Base-by-base conservation (phyloP, 2,888 invertebrate genomes). In the Lepidocyrtinus sp. region DNA sequence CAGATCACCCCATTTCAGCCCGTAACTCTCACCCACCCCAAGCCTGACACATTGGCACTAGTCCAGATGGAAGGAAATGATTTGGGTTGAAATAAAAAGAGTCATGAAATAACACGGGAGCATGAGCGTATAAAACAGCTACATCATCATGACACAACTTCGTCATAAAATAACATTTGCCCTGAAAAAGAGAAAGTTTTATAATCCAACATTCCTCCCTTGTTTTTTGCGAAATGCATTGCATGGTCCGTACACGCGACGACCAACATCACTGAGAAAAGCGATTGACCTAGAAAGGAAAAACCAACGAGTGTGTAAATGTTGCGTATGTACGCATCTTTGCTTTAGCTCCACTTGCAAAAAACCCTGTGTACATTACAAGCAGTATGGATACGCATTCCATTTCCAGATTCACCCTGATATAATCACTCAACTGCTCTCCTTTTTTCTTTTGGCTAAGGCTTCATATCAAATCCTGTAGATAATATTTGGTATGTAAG, bases 221-320 rank as follows among this genome's bases (percentile, higher is more conserved):
- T 2, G 9, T 9, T 55, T 55, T 55, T 55, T n/a, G 55, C 55
- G 55, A 55, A 55, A 55, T 55, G 55, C 55, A 55, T 55, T 24
- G 65, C 59, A 59, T 68, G 70, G 75, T 25, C 26, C 64, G 46
- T 64, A 27, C 79, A 80, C 79, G 79, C 79, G 79, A 75, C 75
- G 79, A 75, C 59, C 79, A 70, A 74, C 55, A 80, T 80, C 79
- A 80, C 79, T 80, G 79, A 74, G 63, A 79, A 79, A 80, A 80
- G 79, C 75, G 79, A 80, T 80, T 80, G 79, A 80, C 79, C 79
- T 69, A 80, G 74, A 80, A 80, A 79, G 69, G 65, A 65, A 61
- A 67, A 64, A 64, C n/a, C n/a, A n/a, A n/a, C n/a, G n/a, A n/a
- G n/a, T n/a, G 46, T 67, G 36, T 67, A 9, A 2, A 3, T 67